Evolutionary conservation across 1,140 invertebrate genomes (phyloP).

Genomic region (Heliconius nattereri): DNA sequence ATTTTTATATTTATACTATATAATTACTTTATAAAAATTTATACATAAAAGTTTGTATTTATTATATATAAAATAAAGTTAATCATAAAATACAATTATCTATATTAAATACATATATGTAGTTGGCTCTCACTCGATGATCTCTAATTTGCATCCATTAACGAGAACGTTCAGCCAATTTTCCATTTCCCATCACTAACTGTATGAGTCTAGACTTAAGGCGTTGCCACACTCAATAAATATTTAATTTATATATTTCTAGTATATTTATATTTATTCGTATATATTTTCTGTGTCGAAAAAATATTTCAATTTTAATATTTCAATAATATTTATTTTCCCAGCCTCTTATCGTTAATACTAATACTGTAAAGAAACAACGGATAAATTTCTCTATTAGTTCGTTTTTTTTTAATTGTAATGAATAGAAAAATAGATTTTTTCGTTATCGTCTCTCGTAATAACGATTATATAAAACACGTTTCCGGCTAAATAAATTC

Average conservation of each 20-base stretch:
- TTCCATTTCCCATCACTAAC: slow-evolving; percentile 42
- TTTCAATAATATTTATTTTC: too few relatives aligned
- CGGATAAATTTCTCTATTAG: too few relatives aligned
- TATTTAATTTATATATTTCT: not conserved
- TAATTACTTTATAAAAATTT: not conserved
- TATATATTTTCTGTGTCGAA: not conserved
- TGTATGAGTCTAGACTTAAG: slow-evolving; percentile 42
- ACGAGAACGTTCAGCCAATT: slow-evolving; percentile 44
- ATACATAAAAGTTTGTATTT: not conserved
- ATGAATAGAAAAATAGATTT: too few relatives aligned
- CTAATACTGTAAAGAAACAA: too few relatives aligned
- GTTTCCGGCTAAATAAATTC: too few relatives aligned
- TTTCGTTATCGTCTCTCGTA: too few relatives aligned
- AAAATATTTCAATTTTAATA: not conserved
- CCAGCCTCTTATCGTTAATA: too few relatives aligned
- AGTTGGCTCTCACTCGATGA: slow-evolving; percentile 31
- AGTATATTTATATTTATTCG: not conserved
- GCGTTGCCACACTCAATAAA: slow-evolving; percentile 16
- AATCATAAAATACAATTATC: not conserved
- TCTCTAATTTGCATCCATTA: slow-evolving; percentile 48
- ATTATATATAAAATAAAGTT: not conserved
- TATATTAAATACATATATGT: slow-evolving; percentile 16
- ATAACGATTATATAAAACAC: too few relatives aligned
- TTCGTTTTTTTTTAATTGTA: too few relatives aligned
- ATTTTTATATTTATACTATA: too few relatives aligned